These are phyloP conservation scores for Sapayoa aenigma DNA, from an alignment of 2,113 vertebrate species.

Conservation along the genomic window DNA sequence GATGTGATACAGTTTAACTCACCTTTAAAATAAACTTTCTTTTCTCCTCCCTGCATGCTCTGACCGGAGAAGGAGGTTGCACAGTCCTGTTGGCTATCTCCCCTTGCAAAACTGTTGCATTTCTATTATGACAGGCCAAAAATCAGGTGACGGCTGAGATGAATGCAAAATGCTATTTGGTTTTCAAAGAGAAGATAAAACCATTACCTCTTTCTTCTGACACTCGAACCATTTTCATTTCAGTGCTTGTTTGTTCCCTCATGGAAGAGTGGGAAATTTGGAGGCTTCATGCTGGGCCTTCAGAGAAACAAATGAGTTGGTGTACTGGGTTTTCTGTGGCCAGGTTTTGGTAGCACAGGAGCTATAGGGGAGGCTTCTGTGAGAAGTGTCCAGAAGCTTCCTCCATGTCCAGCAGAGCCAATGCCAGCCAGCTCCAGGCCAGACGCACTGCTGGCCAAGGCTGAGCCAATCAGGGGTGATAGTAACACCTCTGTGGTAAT, in stretches of 20 bases:
- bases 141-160: not conserved
- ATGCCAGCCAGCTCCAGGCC: too few relatives aligned
- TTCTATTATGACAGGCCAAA: not conserved
- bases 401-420: too few relatives aligned
- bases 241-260: not conserved
- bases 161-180: fast-evolving
- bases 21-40: not conserved
- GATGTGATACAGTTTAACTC: not conserved
- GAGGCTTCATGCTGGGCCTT: not conserved
- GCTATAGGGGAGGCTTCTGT: too few relatives aligned
- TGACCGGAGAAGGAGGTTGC: not conserved
- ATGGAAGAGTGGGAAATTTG: not conserved
- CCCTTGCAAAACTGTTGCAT: not conserved
- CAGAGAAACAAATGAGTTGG: not conserved
- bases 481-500: too few relatives aligned
- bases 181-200: not conserved
- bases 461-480: too few relatives aligned
- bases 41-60: not conserved
- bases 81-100: not conserved
- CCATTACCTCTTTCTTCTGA: not conserved
- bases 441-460: too few relatives aligned
- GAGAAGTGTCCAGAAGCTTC: too few relatives aligned
- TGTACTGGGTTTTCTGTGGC: too few relatives aligned
- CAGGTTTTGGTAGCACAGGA: too few relatives aligned
- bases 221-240: not conserved